Conservation (phyloP, 30 jellyfish, hydroid and myxozoan genomes). For the Mastigias papua region DNA sequence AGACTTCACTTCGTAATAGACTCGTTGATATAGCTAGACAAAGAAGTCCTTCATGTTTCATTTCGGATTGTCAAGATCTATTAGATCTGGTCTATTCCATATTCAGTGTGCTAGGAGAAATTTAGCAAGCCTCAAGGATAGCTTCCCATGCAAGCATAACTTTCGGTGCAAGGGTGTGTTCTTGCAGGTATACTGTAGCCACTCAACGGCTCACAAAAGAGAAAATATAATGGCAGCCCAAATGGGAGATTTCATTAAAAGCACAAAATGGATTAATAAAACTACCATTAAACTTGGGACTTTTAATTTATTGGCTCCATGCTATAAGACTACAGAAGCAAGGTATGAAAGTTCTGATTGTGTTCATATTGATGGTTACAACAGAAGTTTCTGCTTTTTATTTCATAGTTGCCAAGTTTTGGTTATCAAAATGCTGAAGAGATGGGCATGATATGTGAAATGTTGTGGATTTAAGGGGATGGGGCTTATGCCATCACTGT, state of each 20-base stretch:
- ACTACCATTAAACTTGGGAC: conserved; percentile 60
- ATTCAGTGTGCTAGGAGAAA: not conserved
- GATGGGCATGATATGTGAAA: too few species aligned
- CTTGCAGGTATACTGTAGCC: not conserved
- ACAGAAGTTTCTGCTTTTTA: too few species aligned
- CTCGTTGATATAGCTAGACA: not conserved
- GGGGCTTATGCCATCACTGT: too few species aligned
- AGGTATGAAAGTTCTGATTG: too few species aligned
- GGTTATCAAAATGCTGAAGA: too few species aligned
- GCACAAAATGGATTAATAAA: conserved; percentile 23
- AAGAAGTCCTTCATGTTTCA: not conserved
- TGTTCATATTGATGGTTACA: too few species aligned
- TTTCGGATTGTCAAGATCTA: not conserved
- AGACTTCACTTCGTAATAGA: not conserved
- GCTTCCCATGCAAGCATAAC: not conserved
- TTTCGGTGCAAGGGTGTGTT: not conserved
- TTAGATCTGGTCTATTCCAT: not conserved
- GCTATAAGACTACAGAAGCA: conserved; percentile 48
- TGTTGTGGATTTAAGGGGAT: too few species aligned
- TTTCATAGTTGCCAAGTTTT: too few species aligned
- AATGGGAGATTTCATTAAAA: not conserved
- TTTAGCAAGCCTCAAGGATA: too few species aligned
- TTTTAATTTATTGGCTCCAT: conserved; percentile 60
- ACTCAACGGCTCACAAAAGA: not conserved
- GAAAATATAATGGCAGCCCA: not conserved